Evolutionary conservation across 2,888 invertebrate species (phyloP).

Genomic region (Spilarctia lutea): DNA sequence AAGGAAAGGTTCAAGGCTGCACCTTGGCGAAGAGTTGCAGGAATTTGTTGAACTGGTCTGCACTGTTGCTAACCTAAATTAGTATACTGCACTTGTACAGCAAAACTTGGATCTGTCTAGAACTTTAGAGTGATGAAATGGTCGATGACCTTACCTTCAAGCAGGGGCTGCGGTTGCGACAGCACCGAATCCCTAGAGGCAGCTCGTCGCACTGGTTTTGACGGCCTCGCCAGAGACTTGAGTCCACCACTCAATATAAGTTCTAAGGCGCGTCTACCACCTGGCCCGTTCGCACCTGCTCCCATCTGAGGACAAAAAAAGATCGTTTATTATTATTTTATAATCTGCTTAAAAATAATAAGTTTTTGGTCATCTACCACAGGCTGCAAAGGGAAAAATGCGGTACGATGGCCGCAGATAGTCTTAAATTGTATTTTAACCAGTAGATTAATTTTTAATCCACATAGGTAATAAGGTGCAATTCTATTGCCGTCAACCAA

Average conservation of each 20-base stretch:
- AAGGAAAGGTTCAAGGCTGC: no score
- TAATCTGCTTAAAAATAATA: no score
- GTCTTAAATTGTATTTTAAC: not conserved
- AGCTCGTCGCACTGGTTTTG: conserved; percentile 78
- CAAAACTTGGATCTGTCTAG: no score
- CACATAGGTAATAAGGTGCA: no score
- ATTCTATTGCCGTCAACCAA: no score
- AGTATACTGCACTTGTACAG: no score
- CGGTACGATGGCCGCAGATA: not conserved
- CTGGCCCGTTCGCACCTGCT: conserved; percentile 79
- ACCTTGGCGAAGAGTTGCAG: no score
- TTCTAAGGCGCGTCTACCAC: conserved; percentile 77
- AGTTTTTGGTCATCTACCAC: not conserved
- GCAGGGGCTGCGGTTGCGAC: conserved; percentile 79
- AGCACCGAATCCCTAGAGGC: conserved; percentile 83
- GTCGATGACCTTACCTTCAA: conserved; percentile 70
- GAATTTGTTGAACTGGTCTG: no score
- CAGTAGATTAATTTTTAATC: no score
- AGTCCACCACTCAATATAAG: conserved; percentile 80
- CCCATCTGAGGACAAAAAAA: conserved; percentile 70
- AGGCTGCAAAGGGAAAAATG: no score
- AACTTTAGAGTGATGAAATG: not conserved
- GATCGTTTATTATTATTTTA: no score
- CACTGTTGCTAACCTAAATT: no score
- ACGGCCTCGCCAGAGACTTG: conserved; percentile 76